These are phyloP conservation scores for Pangasianodon hypophthalmus DNA, from an alignment of 2,113 vertebrate genomes.

Conservation along the genomic window DNA sequence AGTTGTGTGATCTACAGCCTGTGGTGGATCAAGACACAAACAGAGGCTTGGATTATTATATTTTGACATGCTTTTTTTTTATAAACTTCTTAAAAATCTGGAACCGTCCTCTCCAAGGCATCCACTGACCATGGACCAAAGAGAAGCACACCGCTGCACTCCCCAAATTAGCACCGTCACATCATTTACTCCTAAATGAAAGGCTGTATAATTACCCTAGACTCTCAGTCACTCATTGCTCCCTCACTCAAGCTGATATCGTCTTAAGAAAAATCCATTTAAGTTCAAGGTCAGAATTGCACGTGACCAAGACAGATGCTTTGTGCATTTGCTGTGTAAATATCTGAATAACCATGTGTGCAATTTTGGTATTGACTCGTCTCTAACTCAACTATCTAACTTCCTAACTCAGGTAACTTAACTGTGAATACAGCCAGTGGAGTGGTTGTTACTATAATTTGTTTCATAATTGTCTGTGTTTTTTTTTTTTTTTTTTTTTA, in stretches of 20 bases:
- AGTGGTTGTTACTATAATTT: neutral
- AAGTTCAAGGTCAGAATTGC: neutral
- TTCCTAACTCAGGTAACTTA: neutral
- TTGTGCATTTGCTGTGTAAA: neutral
- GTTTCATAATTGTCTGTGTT: too few relatives aligned
- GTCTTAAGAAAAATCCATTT: neutral
- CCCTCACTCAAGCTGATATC: neutral
- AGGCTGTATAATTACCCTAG: neutral
- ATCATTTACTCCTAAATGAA: neutral
- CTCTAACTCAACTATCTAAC: neutral
- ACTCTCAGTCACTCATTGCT: neutral
- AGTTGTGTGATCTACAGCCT: conserved; percentile 25
- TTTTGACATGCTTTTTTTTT: conserved; percentile 40
- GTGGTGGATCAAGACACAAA: conserved; percentile 39
- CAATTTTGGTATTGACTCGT: neutral
- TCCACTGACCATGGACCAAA: conserved; percentile 55
- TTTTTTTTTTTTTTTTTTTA: neutral
- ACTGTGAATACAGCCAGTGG: neutral
- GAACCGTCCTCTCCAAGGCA: conserved; percentile 54
- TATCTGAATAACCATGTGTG: neutral
- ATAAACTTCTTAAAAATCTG: conserved; percentile 45
- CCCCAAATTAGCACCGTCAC: neutral
- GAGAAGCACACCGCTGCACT: conserved; percentile 65
- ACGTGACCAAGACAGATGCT: neutral
- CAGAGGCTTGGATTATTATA: conserved; percentile 45